Conservation (phyloP, 2,888 invertebrate genomes). For the Endomychus coccineus region DNA sequence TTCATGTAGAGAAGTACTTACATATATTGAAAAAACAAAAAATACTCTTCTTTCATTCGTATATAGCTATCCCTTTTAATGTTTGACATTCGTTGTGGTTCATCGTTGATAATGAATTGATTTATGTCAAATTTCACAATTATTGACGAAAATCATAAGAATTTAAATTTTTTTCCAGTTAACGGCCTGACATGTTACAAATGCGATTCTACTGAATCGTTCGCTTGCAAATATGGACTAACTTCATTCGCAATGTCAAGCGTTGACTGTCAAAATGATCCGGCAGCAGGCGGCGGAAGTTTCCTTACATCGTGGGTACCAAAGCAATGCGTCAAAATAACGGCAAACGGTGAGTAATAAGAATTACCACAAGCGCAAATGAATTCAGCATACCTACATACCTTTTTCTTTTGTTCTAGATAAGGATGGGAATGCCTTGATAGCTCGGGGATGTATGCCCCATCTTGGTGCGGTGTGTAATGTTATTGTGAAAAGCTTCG, state of each 20-base stretch:
- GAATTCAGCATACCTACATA: background rate
- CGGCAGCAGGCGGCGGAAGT: background rate
- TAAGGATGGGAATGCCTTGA: constrained; percentile 7
- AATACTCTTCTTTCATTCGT: no score
- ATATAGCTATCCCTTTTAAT: no score
- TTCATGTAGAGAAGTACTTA: no score
- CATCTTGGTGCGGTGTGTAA: constrained; percentile 10
- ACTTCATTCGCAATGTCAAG: constrained; percentile 9
- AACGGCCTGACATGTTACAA: constrained; percentile 8
- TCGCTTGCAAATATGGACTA: constrained; percentile 8
- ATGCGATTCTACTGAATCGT: constrained; percentile 10
- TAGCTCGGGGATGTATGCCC: constrained; percentile 13
- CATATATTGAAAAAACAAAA: no score
- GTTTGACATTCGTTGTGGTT: no score
- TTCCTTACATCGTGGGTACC: constrained; percentile 5
- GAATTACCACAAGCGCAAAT: background rate
- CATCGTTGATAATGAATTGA: no score
- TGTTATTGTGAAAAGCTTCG: constrained; percentile 6
- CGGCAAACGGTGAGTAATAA: constrained; percentile 11
- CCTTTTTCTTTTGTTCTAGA: constrained; percentile 6
- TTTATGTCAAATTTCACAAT: no score
- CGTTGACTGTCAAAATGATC: constrained; percentile 7
- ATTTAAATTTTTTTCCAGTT: constrained; percentile 2
- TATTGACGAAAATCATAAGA: no score
- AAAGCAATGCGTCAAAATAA: constrained; percentile 11